Base-by-base conservation (phyloP, 2,888 invertebrate genomes). In the Mamestra brassicae region DNA sequence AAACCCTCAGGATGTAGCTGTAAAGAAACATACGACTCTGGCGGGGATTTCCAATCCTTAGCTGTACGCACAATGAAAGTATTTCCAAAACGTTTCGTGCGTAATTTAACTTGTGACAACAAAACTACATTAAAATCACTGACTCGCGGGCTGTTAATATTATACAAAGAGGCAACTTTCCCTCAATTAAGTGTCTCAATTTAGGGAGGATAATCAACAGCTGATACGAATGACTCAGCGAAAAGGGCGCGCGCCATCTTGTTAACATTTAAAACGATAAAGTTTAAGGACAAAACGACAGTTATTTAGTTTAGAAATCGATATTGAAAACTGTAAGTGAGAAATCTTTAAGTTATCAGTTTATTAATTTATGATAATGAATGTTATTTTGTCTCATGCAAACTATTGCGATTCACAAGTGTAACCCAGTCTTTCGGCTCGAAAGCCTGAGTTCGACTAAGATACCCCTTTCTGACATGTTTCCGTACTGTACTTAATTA, bases 231-330 rank as follows among this genome's bases (percentile, higher is more conserved):
- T 76, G 76, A 76, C 63, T 72, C 80, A 57, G 57, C 80, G 17
- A 72, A 63, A 80, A 47, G 36, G 76, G 34, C n/a, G 1, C 2
- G 4, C 15, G 58, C 38, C 36, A 63, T 73, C 73, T 80, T 80
- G 68, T 81, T 80, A 63, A 80, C 57, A 76, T 73, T 76, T 63
- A 60, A 63, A 73, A 45, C n/a, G 57, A 76, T 80, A 58, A 76
- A 63, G 38, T 80, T 79, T 55, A 45, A 52, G 52, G 15, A 63
- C 63, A 54, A 63, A 72, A 58, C 8, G 15, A 52, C 5, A 4
- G 42, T 52, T 50, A 36, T 50, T 70, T 17, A 17, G 36, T 55
- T 79, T 26, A 36, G 5, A 26, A 45, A 67, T 38, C 11, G 4
- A 63, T 47, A 60, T 26, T 26, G 26, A 26, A 26, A 26, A 26